phyloP scores from a whole-genome alignment of 2,888 invertebrate species.

The Hydriomena furcata region DNA sequence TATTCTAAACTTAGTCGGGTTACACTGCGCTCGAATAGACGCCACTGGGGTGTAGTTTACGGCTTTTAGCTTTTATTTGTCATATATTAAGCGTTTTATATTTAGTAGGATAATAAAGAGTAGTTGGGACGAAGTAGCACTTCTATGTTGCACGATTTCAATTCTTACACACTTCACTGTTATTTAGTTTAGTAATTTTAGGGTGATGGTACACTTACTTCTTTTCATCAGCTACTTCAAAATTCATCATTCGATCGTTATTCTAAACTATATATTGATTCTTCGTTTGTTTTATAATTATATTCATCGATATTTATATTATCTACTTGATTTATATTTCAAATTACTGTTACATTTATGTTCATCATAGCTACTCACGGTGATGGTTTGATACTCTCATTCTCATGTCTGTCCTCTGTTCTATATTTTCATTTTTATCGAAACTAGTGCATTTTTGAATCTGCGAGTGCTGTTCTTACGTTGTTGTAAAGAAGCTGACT shows the following conservation, averaged over 20 bases:
- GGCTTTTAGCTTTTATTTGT: slow-evolving; percentile 46
- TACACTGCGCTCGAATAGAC: slow-evolving; percentile 66
- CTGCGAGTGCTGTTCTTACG: slow-evolving; percentile 40
- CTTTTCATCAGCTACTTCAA: slow-evolving; percentile 30
- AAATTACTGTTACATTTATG: slow-evolving; percentile 21
- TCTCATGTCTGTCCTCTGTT: slow-evolving; percentile 54
- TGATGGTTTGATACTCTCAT: slow-evolving; percentile 80
- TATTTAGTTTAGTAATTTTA: slow-evolving; percentile 41
- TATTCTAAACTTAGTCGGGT: slow-evolving; percentile 59
- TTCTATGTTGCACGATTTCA: slow-evolving; percentile 69
- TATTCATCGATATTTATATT: slow-evolving; percentile 27
- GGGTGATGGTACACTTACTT: slow-evolving; percentile 62
- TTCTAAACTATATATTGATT: slow-evolving; percentile 9
- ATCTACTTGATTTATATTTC: slow-evolving; percentile 10
- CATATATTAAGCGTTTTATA: slow-evolving; percentile 34
- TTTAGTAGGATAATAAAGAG: slow-evolving; percentile 38
- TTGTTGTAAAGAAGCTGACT: slow-evolving; percentile 54
- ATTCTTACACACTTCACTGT: slow-evolving; percentile 45
- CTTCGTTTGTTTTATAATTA: slow-evolving; percentile 23
- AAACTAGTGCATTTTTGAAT: slow-evolving; percentile 32
- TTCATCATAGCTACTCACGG: slow-evolving; percentile 61
- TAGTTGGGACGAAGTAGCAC: slow-evolving; percentile 67
- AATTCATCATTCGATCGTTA: slow-evolving; percentile 26
- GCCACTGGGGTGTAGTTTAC: slow-evolving; percentile 48
- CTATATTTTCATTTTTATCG: slow-evolving; percentile 37